Evolutionary conservation across 1,140 invertebrate species (phyloP), one percentile per base, ranked within the genome.

Genomic region (Sitobion miscanthi): DNA sequence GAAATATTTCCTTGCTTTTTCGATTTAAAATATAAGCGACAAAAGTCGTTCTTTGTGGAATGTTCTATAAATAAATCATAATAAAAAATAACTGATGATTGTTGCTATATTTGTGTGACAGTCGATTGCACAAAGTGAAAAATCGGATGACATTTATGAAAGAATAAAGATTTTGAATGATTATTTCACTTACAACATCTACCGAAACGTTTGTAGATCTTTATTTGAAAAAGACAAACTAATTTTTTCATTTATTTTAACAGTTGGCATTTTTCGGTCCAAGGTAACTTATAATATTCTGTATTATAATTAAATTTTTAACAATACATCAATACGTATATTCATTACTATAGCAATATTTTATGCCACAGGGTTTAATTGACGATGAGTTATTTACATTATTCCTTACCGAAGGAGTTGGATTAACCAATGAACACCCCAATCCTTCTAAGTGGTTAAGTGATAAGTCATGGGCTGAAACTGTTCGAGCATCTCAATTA

Each of bases 221-320:
- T 95, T 99, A 4, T 99, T 99, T 95, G 98, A 98, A 95, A 98
- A 99, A 95, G 98, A 99, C 95, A 99, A 99, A 95, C 95, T 99
- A 52, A 97, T 99, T 94, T 99, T 99, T 95, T 98, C 98, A 9
- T 97, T 99, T 94, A 96, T 99, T 83, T 96, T 99, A 47, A 98
- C 97, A 69, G 95, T 97, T 21, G 94, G 94, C 94, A 94, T 95
- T n/a, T 89, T 94, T 77, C 47, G 91, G 85, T 94, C 94, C 23
- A 82, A 94, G 57, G 96, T 96, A 45, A 94, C 4, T 52, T 21
- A 52, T 87, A 52, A 8, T 42, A 11, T 23, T 25, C 9, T 85
- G 23, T 83, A 83, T 83, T 23, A 83, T 83, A 38, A 25, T 45
- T 38, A 30, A 86, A 30, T 30, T 14, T 25, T 47, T 47, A 47